Evolutionary conservation across 2,888 invertebrate species (phyloP), one percentile per base, ranked within the genome.

Genomic region (Aradus depressus): DNA sequence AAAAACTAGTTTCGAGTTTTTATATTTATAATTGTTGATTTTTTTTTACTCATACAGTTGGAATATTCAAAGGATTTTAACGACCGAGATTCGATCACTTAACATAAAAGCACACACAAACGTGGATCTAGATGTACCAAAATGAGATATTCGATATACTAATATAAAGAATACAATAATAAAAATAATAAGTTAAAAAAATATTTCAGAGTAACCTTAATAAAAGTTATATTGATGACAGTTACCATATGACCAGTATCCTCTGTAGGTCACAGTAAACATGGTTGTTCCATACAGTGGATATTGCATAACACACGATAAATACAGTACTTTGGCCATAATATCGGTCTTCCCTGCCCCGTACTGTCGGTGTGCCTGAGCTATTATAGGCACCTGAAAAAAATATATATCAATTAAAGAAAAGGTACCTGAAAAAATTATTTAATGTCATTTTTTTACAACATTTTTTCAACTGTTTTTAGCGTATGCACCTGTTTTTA

Each of bases 251-350:
- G 87, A 86, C 89, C 92, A 92, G 64, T 91, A 90, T 12, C 93
- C 93, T 59, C 90, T 81, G 67, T 93, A 95, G 1, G 86, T 85
- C 54, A 93, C 93, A 10, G 83, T 83, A 70, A 85, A 90, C 64
- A 84, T 75, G 31, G 88, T 87, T 52, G 88, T 86, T 4, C 90
- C 90, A 60, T 88, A 90, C 1, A 95, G 74, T 0, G 93, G 92
- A 67, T 92, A 95, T 68, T 95, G 93, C 88, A 93, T 93, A 4
- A 95, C 93, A 64, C 92, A 92, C 0, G 91, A 89, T 55, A 95
- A 71, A 68, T 95, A 95, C 58, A 93, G 72, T 19, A 92, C 91
- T 70, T 93, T 93, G 16, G 92, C 89, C 1, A 91, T 89, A 37
- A 93, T 70, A 64, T 92, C 92, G 1, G 86, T 81, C 50, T 92